These are phyloP conservation scores for Syritta pipiens DNA, from an alignment of 2,888 invertebrate species.

Conservation along the genomic window DNA sequence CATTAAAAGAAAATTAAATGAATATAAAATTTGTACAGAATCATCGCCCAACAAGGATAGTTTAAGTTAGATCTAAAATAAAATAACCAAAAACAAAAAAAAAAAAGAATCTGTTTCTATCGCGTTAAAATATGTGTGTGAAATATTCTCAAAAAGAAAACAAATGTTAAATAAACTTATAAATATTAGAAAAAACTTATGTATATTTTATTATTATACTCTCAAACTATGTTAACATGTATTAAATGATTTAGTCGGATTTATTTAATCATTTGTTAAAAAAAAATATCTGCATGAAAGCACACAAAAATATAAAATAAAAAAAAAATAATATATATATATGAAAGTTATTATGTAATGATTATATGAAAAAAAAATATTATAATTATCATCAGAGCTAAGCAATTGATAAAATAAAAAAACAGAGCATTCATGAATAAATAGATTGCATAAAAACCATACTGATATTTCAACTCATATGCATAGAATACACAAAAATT, in stretches of 20 bases:
- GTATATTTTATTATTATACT: too few species aligned
- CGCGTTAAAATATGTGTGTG: constrained; percentile 12
- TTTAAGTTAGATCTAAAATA: not conserved
- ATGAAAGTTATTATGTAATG: too few species aligned
- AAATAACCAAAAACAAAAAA: not conserved
- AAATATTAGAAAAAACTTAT: not conserved
- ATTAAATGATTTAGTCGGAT: too few species aligned
- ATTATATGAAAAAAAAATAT: too few species aligned
- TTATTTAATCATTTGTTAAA: not conserved
- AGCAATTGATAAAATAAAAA: too few species aligned
- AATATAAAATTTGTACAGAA: constrained; percentile 16
- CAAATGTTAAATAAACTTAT: not conserved
- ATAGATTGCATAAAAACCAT: not conserved
- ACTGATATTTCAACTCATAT: constrained; percentile 1
- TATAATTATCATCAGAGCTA: too few species aligned
- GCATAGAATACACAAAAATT: constrained; percentile 8
- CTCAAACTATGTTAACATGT: too few species aligned
- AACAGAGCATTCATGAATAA: not conserved
- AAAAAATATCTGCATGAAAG: not conserved
- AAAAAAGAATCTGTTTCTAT: not conserved
- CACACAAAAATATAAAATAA: constrained; percentile 4
- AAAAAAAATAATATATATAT: too few species aligned
- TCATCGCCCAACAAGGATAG: constrained; percentile 8
- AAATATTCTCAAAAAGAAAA: not conserved
- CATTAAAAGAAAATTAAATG: too few species aligned